Evolutionary conservation across 2,888 invertebrate species (phyloP), one percentile per base, ranked within the genome.

Genomic region (Furcula furcula): DNA sequence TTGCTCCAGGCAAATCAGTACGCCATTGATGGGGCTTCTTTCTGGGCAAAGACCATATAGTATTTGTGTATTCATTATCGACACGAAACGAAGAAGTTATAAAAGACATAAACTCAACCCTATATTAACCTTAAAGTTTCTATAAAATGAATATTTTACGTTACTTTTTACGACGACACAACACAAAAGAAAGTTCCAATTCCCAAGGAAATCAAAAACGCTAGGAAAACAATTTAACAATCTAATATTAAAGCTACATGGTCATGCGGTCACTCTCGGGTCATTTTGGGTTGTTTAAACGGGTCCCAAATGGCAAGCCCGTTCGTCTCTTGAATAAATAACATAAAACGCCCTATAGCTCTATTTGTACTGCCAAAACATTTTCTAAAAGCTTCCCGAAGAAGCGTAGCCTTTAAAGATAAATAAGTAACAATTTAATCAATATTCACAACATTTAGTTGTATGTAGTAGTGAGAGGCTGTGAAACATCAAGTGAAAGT

Each of bases 371-470:
- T 57, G 55, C 55, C 48, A 57, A 40, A 36, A 40, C 15, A 43
- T 44, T 47, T 33, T 28, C 19, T 23, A 13, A 23, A 27, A 12
- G 10, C 27, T 14, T 27, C 27, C 15, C 13, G 9, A 11, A 28
- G 19, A 34, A 37, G 21, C 42, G 31, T 26, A 31, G 7, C 22
- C n/a, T 27, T n/a, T n/a, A 23, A 36, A 29, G 19, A 23, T 47
- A 42, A 45, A 59, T 55, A 57, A 52, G 31, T 46, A 38, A 56
- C 30, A 43, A 31, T 41, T 58, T 58, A 56, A 63, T 63, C 56
- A 63, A 60, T 61, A 55, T 56, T 56, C 47, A 61, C 49, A 52
- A 46, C 50, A 50, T 50, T 49, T 54, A 36, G 51, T 46, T 34
- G 29, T 29, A 29, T 26, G 36, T 32, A n/a, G n/a, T n/a, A n/a